Evolutionary conservation across 2,888 invertebrate genomes (phyloP).

Genomic region (Polyommatus icarus): DNA sequence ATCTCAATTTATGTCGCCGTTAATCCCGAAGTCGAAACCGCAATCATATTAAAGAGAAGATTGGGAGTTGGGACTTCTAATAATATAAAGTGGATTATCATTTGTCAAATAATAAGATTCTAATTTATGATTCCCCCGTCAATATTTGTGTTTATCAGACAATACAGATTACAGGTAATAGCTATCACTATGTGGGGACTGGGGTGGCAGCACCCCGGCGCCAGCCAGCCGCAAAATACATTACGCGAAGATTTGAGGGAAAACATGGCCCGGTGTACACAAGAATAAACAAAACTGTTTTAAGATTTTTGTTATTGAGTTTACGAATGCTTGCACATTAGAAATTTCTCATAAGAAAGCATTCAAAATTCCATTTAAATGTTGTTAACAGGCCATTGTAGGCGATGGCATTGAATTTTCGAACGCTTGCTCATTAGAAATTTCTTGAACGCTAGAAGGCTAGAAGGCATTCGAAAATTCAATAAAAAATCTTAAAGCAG

Average conservation of each 20-base stretch:
- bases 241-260: background rate
- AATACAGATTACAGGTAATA: background rate
- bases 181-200: background rate
- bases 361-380: background rate
- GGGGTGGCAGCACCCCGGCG: background rate
- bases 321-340: background rate
- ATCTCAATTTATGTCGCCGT: background rate
- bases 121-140: background rate
- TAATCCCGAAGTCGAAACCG: background rate
- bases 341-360: background rate
- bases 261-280: background rate
- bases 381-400: too few species aligned
- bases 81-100: conserved; percentile 1
- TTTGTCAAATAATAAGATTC: background rate
- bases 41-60: background rate
- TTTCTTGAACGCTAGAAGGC: too few species aligned
- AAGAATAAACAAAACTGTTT: background rate
- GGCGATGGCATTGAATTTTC: background rate
- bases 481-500: conserved; percentile 3
- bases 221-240: background rate
- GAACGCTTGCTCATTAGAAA: background rate
- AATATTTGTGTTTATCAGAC: background rate
- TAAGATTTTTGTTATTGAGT: background rate
- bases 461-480: background rate
- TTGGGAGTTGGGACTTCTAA: background rate